phyloP scores from a whole-genome alignment of 2,113 vertebrate genomes.

The Aphyosemion australe region DNA sequence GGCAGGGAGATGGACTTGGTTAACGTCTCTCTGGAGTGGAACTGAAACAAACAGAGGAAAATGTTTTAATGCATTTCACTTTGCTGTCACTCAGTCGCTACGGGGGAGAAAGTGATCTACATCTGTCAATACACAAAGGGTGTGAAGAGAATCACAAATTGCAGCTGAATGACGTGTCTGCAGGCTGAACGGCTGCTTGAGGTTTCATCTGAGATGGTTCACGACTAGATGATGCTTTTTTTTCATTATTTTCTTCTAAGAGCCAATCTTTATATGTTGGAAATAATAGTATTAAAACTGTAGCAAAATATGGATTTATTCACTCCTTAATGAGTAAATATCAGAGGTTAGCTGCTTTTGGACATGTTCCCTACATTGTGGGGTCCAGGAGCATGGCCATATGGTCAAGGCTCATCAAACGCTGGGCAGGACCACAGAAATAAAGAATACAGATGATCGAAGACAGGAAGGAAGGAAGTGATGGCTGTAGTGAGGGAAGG shows the following conservation, averaged over 20 bases:
- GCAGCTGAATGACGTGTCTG: conserved; percentile 20
- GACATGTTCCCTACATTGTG: conserved; percentile 61
- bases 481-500: conserved; percentile 30
- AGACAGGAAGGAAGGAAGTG: conserved; percentile 33
- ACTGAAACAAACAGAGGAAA: conserved; percentile 80
- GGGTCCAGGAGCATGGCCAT: conserved; percentile 69
- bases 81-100: conserved; percentile 36
- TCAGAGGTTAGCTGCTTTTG: conserved; percentile 59
- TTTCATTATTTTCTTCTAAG: not conserved
- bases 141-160: not conserved
- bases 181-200: conserved; percentile 13
- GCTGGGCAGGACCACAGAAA: conserved; percentile 61
- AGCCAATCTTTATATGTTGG: too few relatives aligned
- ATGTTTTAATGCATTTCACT: conserved; percentile 21
- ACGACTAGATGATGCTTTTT: conserved; percentile 4
- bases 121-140: conserved; percentile 28
- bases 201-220: not conserved
- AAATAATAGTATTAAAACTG: too few relatives aligned
- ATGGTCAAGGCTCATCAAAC: conserved; percentile 77
- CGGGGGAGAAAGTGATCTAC: conserved; percentile 19
- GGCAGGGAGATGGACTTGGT: conserved; percentile 96
- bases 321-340: conserved; percentile 41
- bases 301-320: not conserved
- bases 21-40: conserved; percentile 90
- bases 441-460: conserved; percentile 70